Evolutionary conservation across 1,140 invertebrate genomes (phyloP).

Genomic region (Sinella curviseta): DNA sequence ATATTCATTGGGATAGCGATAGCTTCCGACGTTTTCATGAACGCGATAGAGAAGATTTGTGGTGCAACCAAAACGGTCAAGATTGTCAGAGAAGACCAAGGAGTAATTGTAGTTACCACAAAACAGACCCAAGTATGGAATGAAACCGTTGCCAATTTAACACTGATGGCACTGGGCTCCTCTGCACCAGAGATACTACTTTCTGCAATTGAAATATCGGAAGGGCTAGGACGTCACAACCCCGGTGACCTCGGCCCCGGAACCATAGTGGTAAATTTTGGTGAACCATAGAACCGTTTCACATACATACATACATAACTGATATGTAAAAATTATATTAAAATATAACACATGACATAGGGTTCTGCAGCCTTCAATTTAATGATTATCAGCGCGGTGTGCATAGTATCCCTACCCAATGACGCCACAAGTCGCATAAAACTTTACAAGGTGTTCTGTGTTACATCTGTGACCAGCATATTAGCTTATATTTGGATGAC

Average conservation of each 20-base stretch:
- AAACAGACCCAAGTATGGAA: conserved; percentile 36
- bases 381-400: conserved; percentile 63
- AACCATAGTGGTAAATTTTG: conserved; percentile 65
- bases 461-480: conserved; percentile 62
- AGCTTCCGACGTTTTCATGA: conserved; percentile 62
- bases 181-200: conserved; percentile 67
- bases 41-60: conserved; percentile 66
- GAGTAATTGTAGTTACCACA: background rate
- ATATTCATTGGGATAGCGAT: conserved; percentile 10
- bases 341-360: too few species aligned
- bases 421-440: conserved; percentile 59
- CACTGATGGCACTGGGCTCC: conserved; percentile 68
- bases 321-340: background rate
- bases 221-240: conserved; percentile 55
- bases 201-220: conserved; percentile 63
- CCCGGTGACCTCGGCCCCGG: conserved; percentile 64
- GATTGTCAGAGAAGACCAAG: background rate
- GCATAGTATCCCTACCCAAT: conserved; percentile 59
- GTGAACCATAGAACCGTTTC: background rate
- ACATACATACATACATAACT: background rate
- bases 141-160: conserved; percentile 65
- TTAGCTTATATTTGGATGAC: conserved; percentile 70
- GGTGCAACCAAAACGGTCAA: conserved; percentile 57
- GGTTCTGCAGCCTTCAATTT: conserved; percentile 72
- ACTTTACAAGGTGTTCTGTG: conserved; percentile 60